Evolutionary conservation across 2,797 vertebrate genomes (phyloP).

Genomic region (Crocodylus rhombifer): DNA sequence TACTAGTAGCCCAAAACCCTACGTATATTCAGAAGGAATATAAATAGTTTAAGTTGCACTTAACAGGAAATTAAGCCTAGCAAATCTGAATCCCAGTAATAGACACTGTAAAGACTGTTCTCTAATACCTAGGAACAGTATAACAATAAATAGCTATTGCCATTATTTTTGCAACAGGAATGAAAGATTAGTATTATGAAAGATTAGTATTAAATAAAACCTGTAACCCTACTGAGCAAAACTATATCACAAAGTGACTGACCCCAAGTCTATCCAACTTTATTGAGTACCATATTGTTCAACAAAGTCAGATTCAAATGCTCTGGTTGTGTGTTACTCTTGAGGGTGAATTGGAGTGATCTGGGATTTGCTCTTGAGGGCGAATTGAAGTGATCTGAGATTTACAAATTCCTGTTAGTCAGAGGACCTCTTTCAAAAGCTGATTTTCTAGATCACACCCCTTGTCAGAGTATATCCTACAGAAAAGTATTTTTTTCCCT

Average conservation of each 20-base stretch:
- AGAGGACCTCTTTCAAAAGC: background rate
- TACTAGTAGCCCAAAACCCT: background rate
- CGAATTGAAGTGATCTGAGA: no score
- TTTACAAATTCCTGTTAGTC: background rate
- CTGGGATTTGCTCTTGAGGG: no score
- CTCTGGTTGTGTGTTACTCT: no score
- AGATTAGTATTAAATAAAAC: no score
- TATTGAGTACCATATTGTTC: no score
- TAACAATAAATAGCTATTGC: accelerated
- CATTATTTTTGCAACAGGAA: background rate
- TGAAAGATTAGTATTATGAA: background rate
- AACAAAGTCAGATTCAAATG: no score
- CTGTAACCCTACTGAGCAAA: background rate
- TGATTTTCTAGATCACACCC: background rate
- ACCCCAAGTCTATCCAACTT: background rate
- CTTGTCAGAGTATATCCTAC: background rate
- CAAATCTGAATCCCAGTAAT: accelerated
- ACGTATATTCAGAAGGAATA: background rate
- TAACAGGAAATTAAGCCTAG: background rate
- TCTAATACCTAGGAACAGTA: background rate
- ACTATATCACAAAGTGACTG: background rate
- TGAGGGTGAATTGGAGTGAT: no score
- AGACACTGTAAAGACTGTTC: background rate
- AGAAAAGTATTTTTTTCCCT: no score
- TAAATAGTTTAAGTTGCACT: background rate